phyloP scores from a whole-genome alignment of 2,113 vertebrate genomes.

The Silurus meridionalis region DNA sequence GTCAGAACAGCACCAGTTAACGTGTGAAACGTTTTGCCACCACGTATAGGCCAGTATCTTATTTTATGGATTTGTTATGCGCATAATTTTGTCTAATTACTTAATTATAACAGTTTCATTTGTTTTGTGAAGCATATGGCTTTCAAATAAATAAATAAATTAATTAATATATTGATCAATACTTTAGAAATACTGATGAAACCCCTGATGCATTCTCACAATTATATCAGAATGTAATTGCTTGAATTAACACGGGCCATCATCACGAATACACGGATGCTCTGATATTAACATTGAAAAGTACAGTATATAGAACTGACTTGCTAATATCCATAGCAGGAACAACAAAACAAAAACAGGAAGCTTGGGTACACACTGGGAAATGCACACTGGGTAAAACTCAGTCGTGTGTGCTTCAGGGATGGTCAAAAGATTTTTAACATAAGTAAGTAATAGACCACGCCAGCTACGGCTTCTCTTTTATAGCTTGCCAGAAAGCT shows the following conservation, averaged over 20 bases:
- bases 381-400: not conserved
- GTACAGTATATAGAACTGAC: not conserved
- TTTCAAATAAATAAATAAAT: too few species aligned
- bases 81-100: too few species aligned
- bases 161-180: not conserved
- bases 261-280: not conserved
- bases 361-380: not conserved
- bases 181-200: not conserved
- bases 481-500: not conserved
- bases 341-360: not conserved
- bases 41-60: too few species aligned
- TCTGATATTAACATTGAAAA: not conserved
- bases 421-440: not conserved
- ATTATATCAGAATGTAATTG: not conserved
- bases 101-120: too few species aligned
- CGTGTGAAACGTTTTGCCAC: too few species aligned
- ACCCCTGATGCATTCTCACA: not conserved
- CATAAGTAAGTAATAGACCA: not conserved
- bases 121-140: too few species aligned
- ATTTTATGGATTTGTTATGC: too few species aligned
- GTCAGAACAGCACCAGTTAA: too few species aligned
- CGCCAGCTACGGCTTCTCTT: not conserved
- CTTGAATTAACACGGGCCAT: not conserved
- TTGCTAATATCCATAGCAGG: not conserved
- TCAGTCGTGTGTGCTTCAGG: not conserved